phyloP scores from a whole-genome alignment of 2,888 invertebrate species.

The Melieria crassipennis region DNA sequence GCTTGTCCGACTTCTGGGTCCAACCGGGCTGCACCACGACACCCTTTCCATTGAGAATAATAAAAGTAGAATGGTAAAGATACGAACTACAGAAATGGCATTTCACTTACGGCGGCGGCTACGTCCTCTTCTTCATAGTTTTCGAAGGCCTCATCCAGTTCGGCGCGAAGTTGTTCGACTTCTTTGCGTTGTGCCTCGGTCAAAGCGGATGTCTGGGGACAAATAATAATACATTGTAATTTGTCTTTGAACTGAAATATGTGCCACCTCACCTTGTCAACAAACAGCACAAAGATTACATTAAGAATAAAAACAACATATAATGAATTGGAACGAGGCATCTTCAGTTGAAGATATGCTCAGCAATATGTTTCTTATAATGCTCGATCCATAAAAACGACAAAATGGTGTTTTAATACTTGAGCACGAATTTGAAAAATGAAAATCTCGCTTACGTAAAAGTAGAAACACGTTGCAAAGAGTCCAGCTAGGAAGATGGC shows the following conservation, averaged over 20 bases:
- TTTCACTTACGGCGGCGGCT: slow-evolving; percentile 1
- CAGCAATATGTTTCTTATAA: too few relatives aligned
- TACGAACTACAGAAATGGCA: not conserved
- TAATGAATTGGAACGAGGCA: not conserved
- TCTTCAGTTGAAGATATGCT: not conserved
- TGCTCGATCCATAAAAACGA: not conserved
- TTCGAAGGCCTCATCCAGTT: slow-evolving; percentile 53
- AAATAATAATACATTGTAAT: slow-evolving; percentile 12
- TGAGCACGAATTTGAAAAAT: not conserved
- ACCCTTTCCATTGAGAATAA: slow-evolving; percentile 37
- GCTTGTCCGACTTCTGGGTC: slow-evolving; percentile 45
- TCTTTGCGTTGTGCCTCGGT: slow-evolving; percentile 46
- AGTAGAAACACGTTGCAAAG: slow-evolving; percentile 29
- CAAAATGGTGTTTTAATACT: not conserved
- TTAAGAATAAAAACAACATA: not conserved
- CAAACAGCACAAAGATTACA: not conserved
- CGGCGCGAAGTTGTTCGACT: slow-evolving; percentile 53
- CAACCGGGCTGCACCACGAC: slow-evolving; percentile 59
- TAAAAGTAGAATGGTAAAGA: not conserved
- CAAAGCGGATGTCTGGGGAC: slow-evolving; percentile 6
- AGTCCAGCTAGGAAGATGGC: slow-evolving; percentile 25
- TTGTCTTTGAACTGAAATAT: not conserved
- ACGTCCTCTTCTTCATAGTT: slow-evolving; percentile 41
- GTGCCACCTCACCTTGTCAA: slow-evolving; percentile 1
- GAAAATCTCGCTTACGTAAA: slow-evolving; percentile 25